Conservation (phyloP, 2,797 vertebrate species). For the Mastacembelus armatus region DNA sequence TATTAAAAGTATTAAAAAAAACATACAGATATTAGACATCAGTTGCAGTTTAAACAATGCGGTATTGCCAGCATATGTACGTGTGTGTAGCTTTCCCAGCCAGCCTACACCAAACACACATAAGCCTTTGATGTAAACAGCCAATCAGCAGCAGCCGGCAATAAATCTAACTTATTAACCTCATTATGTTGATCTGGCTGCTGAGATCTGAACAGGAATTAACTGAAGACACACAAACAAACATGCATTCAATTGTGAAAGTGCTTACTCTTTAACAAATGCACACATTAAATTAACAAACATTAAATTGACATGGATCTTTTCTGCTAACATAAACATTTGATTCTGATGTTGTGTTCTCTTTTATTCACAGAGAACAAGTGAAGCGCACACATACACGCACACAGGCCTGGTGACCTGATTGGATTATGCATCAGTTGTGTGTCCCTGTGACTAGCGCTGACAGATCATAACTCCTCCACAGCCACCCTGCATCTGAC, state of each 20-base stretch:
- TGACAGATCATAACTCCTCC: constrained; percentile 20
- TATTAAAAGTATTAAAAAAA: no score
- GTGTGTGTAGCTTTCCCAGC: no score
- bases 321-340: no score
- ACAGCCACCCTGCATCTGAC: neutral
- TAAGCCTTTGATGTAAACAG: no score
- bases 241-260: neutral
- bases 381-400: neutral
- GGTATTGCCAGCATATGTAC: no score
- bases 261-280: neutral
- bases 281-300: no score
- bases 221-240: neutral
- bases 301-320: no score
- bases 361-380: neutral
- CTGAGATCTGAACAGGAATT: constrained; percentile 5
- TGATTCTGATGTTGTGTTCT: no score
- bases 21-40: no score
- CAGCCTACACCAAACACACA: no score
- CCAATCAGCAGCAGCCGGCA: constrained; percentile 15
- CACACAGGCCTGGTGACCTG: constrained; percentile 10
- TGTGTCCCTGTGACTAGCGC: neutral
- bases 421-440: constrained; percentile 18
- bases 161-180: constrained; percentile 35
- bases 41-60: no score
- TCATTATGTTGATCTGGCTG: constrained; percentile 26